These are phyloP conservation scores for Serilophus lunatus DNA, from an alignment of 2,113 vertebrate genomes.

Conservation along the genomic window DNA sequence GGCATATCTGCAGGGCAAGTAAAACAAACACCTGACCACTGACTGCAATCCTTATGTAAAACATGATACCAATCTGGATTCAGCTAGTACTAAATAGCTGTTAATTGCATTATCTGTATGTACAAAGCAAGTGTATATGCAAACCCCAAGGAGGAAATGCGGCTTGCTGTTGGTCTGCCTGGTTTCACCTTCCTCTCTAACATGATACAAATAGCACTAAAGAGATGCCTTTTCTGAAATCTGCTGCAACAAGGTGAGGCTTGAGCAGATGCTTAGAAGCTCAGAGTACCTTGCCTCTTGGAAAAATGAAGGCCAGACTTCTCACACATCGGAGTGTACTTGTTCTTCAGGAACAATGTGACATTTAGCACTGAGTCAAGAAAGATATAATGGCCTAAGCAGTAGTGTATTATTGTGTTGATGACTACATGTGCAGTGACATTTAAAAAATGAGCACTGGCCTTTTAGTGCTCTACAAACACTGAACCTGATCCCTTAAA, in stretches of 20 bases:
- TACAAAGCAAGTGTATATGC: not conserved
- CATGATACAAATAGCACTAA: not conserved
- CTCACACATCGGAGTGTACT: not conserved
- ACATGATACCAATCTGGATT: not conserved
- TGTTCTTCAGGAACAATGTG: not conserved
- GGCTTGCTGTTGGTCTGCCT: not conserved
- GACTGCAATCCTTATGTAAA: not conserved
- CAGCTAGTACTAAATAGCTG: not conserved
- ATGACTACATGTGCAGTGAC: not conserved
- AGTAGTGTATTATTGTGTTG: not conserved
- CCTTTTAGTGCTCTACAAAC: slow-evolving; percentile 4
- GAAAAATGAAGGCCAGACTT: not conserved
- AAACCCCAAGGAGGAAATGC: not conserved
- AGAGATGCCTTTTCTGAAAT: not conserved
- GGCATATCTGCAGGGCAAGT: not conserved
- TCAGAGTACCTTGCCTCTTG: not conserved
- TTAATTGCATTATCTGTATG: not conserved
- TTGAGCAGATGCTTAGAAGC: not conserved
- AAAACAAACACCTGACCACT: not conserved
- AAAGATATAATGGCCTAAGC: not conserved
- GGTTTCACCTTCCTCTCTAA: not conserved
- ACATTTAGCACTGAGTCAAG: not conserved
- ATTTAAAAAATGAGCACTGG: slow-evolving; percentile 28
- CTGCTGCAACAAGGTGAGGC: not conserved
- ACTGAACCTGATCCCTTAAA: not conserved